Evolutionary conservation across 2,113 vertebrate species (phyloP).

Genomic region (Diadophis punctatus): DNA sequence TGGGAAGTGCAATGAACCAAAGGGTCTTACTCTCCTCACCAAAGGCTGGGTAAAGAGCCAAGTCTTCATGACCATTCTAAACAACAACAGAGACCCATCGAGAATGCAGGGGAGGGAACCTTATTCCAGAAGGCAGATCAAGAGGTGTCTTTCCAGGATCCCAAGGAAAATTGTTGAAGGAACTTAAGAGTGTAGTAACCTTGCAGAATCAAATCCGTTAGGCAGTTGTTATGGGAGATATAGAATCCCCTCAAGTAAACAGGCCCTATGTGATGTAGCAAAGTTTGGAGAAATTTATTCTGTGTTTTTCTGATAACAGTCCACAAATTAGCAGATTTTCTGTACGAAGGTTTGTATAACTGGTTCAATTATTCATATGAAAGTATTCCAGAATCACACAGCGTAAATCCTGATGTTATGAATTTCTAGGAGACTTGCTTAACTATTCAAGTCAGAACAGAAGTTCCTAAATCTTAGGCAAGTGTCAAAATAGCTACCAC

Average conservation of each 20-base stretch:
- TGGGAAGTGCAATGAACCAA: background rate
- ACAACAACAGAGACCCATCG: background rate
- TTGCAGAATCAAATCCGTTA: background rate
- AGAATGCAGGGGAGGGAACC: background rate
- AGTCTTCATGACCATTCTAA: background rate
- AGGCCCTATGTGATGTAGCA: background rate
- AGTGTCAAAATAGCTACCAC: constrained; percentile 52
- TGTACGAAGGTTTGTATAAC: background rate
- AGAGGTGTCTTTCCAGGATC: background rate
- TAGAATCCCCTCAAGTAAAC: background rate
- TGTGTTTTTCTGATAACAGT: background rate
- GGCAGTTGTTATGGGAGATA: background rate
- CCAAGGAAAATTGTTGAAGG: background rate
- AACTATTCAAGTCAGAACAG: constrained; percentile 56
- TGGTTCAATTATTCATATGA: background rate
- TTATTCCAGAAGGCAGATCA: background rate
- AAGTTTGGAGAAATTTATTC: background rate
- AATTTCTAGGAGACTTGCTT: constrained; percentile 38
- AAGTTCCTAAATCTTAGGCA: constrained; percentile 57
- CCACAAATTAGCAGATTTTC: background rate
- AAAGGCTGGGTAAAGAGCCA: background rate
- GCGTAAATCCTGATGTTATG: background rate
- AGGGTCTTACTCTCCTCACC: background rate
- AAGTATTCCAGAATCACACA: constrained; percentile 1
- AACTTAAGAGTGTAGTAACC: background rate